Evolutionary conservation across 1,140 invertebrate species (phyloP).

Genomic region (Steinernema feltiae): DNA sequence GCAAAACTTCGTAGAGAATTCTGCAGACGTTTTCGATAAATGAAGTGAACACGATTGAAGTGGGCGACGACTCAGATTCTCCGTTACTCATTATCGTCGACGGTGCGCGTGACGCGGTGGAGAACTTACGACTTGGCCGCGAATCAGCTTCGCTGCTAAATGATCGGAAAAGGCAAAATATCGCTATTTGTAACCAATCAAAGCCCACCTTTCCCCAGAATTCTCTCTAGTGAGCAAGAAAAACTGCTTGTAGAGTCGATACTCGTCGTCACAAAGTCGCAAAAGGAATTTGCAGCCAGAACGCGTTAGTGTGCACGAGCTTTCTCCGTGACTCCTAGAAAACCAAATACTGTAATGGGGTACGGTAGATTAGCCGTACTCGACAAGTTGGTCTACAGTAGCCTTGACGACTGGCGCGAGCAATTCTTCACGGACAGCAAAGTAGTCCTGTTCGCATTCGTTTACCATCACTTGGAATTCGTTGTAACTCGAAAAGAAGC

Average conservation of each 20-base stretch:
- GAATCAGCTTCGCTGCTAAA: neutral
- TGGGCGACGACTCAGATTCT: slow-evolving; percentile 16
- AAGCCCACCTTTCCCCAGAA: slow-evolving; percentile 3
- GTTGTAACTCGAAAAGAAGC: slow-evolving; percentile 23
- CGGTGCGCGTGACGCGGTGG: neutral
- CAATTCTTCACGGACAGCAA: slow-evolving; percentile 45
- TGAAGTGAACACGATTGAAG: slow-evolving; percentile 1
- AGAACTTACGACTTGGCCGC: neutral
- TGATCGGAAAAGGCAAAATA: neutral
- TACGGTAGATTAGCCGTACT: neutral
- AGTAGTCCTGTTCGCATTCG: slow-evolving; percentile 37
- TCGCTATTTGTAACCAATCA: neutral
- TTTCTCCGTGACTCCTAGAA: slow-evolving; percentile 41
- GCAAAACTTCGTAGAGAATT: slow-evolving; percentile 80
- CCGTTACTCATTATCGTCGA: slow-evolving; percentile 16
- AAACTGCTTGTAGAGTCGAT: slow-evolving; percentile 55
- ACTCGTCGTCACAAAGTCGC: slow-evolving; percentile 54
- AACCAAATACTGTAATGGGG: neutral
- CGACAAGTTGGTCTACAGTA: slow-evolving; percentile 40
- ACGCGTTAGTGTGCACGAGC: slow-evolving; percentile 49
- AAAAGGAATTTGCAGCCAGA: slow-evolving; percentile 53
- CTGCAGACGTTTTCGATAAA: slow-evolving; percentile 75
- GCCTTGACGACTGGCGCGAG: slow-evolving; percentile 47
- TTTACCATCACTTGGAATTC: slow-evolving; percentile 36
- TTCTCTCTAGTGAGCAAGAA: slow-evolving; percentile 35